Percentiles rank a stretch among this genome's conserved stretches.
Conservation (phyloP, 2,797 vertebrate species). For the Neostethus bicornis region DNA sequence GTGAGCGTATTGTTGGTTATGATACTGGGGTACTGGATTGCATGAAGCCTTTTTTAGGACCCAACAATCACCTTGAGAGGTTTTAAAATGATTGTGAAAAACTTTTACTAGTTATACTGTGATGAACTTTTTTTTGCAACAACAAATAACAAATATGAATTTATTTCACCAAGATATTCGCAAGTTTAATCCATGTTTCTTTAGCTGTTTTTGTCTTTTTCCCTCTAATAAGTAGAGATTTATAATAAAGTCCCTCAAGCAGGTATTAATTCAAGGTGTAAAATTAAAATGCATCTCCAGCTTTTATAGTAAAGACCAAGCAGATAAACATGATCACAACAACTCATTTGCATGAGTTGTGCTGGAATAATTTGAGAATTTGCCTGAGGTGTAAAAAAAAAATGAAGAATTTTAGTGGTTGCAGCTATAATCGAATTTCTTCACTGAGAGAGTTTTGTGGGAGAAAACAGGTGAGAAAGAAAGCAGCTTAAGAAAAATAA, state of each 20-base stretch:
- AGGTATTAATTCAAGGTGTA: background rate
- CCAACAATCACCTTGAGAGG: no score
- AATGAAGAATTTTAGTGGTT: background rate
- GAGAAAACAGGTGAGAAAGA: no score
- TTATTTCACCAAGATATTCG: background rate
- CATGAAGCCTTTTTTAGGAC: no score
- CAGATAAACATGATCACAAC: background rate
- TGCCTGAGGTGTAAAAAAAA: background rate
- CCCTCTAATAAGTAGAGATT: background rate
- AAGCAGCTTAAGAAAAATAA: no score
- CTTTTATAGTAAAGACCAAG: background rate
- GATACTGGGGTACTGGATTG: no score
- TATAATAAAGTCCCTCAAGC: background rate
- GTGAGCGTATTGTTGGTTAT: no score
- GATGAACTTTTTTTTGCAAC: background rate
- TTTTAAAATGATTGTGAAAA: no score
- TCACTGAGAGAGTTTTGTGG: no score
- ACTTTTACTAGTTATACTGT: background rate
- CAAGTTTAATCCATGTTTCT: background rate
- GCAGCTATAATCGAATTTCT: no score
- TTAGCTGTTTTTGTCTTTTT: background rate
- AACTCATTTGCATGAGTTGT: background rate
- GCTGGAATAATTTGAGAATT: no score
- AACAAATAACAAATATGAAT: background rate
- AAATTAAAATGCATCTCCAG: background rate